Evolutionary conservation across 2,113 vertebrate species (phyloP), one percentile per base, ranked within the genome.

Genomic region (Xiphias gladius): DNA sequence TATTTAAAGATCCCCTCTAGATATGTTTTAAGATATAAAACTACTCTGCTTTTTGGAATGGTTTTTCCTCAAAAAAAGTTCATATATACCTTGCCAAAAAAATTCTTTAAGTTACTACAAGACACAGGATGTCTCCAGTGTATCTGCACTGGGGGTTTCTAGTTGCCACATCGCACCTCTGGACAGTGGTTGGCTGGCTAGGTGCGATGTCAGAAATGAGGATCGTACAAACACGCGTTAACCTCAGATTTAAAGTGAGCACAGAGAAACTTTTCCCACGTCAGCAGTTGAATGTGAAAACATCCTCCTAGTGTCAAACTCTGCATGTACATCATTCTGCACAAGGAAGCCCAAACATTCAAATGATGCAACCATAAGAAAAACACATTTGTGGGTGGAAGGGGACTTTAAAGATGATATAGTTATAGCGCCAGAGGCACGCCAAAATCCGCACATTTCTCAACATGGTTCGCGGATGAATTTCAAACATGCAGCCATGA

Each of bases 211-310:
- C 26, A 61, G 13, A 54, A 54, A 48, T 48, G 11, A 19, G 11
- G 1, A 20, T 4, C 0, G 1, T 39, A 20, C 10, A 2, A 37
- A 1, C 7, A 19, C 2, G 0, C 30, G 35, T 76, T 41, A 11
- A 65, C 22, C 7, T 52, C 17, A 52, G 28, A 35, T 28, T 26
- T 8, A 35, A 50, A 7, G 3, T 58, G 41, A 61, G 9, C 2
- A 16, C 17, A 17, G 1, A 14, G 12, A 63, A 64, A 14, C 41
- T 2, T 7, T 30, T 30, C 57, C n/a, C 13, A 2, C 13, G 5
- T 26, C 68, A 43, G 35, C 55, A 73, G 55, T 22, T 55, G n/a
- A 55, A 55, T 55, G 54, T 55, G 26, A 58, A 35, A 58, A 17
- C 62, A 41, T 37, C 22, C 9, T 24, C 41, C 22, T 7, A 11